A percentile compares a stretch with the other conserved stretches of the same genome.
Evolutionary conservation across 2,888 invertebrate genomes (phyloP).

Genomic region (Laothoe populi): DNA sequence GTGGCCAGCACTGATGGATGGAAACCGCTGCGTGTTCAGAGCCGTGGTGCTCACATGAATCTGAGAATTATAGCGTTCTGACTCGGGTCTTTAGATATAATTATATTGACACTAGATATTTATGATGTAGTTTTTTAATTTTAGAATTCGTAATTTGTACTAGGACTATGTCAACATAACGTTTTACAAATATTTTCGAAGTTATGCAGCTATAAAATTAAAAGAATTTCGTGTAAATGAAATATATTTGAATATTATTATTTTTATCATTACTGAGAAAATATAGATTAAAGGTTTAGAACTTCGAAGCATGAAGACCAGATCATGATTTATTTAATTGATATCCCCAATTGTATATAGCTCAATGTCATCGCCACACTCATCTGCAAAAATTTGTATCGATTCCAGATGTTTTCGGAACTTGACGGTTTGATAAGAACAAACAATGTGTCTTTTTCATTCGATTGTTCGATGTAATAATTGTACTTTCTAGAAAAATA

Average conservation of each 20-base stretch:
- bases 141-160: neutral
- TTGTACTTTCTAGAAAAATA: neutral
- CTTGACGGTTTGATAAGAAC: neutral
- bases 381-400: neutral
- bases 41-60: constrained; percentile 92
- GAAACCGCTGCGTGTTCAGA: constrained; percentile 91
- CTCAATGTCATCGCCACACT: too few relatives aligned
- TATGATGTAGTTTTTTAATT: neutral
- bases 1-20: constrained; percentile 94
- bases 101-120: neutral
- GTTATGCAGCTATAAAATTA: too few relatives aligned
- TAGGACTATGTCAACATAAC: too few relatives aligned
- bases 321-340: too few relatives aligned
- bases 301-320: too few relatives aligned
- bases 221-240: too few relatives aligned
- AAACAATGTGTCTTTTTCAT: neutral
- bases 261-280: too few relatives aligned
- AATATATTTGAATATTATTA: too few relatives aligned
- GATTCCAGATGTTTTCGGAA: neutral
- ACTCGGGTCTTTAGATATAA: constrained; percentile 8
- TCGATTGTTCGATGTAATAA: neutral
- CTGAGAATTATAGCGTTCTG: constrained; percentile 43
- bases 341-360: too few relatives aligned
- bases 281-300: too few relatives aligned
- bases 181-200: too few relatives aligned